phyloP scores from a whole-genome alignment of 2,113 vertebrate species.

The Gymnobelideus leadbeateri region DNA sequence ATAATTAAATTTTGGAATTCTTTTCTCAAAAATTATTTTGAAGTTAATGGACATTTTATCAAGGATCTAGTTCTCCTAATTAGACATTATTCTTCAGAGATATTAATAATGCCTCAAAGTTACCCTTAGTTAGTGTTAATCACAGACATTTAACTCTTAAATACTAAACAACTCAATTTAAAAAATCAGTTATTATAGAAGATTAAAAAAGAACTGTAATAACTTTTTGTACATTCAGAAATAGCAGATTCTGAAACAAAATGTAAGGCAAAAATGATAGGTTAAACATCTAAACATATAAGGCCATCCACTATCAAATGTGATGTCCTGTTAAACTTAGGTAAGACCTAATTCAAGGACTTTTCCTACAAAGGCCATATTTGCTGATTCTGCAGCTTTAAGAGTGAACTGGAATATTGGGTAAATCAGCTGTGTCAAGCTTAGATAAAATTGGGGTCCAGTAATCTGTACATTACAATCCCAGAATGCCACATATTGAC shows the following conservation, averaged over 20 bases:
- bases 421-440: too few species aligned
- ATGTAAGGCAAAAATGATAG: not conserved
- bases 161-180: not conserved
- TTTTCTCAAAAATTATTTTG: not conserved
- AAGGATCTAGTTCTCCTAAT: not conserved
- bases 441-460: too few species aligned
- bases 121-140: not conserved
- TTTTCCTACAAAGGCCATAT: too few species aligned
- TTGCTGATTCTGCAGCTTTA: too few species aligned
- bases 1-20: not conserved
- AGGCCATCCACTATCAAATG: too few species aligned
- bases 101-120: not conserved
- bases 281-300: not conserved
- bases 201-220: slow-evolving; percentile 12
- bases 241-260: slow-evolving; percentile 24
- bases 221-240: slow-evolving; percentile 21
- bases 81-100: not conserved
- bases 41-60: not conserved
- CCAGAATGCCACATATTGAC: too few species aligned
- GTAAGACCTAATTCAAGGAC: too few species aligned
- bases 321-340: too few species aligned
- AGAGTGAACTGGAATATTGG: too few species aligned
- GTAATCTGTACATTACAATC: too few species aligned
- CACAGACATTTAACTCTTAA: not conserved
- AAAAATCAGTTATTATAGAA: not conserved